Evolutionary conservation across 37 sponge, comb jelly and placozoan genomes (phyloP), one percentile per base, ranked within the genome.

Genomic region (Chondrilla cf. caribensis): DNA sequence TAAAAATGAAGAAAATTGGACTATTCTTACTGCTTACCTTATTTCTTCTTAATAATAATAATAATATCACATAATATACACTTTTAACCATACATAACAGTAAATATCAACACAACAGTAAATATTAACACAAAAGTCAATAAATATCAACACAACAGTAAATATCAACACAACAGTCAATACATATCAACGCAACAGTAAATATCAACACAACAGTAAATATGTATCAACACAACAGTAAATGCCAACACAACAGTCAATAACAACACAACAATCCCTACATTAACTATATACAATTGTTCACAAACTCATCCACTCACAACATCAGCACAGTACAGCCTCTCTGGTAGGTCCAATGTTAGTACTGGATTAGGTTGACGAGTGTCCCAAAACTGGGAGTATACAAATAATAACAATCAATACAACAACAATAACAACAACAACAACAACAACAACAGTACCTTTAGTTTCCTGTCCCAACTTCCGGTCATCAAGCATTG

Each of bases 401-500:
- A 83, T 42, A 25, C 24, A 73, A 64, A 24, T 64, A 31, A 31
- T 7, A 64, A 64, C 51, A 47, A 47, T 11, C 6, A 47, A 47
- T 14, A 47, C 11, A 47, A 7, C 26, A 64, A 29, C 65, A 31
- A 31, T 31, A 64, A 8, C 15, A 24, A 64, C 26, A 29, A 64
- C 26, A 64, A 14, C 75, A 72, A 33, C 14, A 37, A 24, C 37
- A 64, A 31, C 31, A 64, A 18, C 7, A 18, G 54, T 29, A 90
- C 95, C 76, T 97, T 97, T 17, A 97, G 79, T 9, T 91, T 97
- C 80, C 93, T 97, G 84, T 97, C 98, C 95, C 98, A 97, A 58
- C 90, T 84, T 21, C 93, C 98, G 68, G 95, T 95, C 86, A 97
- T 81, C 60, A 89, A 85, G 75, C 92, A 85, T 31, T 78, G 81